phyloP scores from a whole-genome alignment of 2,888 invertebrate genomes.

The Himalopsyche japonica region DNA sequence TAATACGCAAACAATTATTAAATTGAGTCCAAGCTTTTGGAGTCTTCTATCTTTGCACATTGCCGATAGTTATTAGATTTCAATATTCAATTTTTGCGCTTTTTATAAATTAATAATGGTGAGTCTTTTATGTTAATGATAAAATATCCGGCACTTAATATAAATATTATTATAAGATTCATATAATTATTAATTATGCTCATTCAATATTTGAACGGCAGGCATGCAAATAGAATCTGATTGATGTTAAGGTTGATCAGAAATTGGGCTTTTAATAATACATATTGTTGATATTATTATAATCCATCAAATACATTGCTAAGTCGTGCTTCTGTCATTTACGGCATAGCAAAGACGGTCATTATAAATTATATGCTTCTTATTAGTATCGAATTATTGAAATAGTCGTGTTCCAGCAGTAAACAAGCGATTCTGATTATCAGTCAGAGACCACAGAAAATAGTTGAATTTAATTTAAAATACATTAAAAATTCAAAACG shows the following conservation, averaged over 20 bases:
- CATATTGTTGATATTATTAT: not conserved
- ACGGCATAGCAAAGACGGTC: not conserved
- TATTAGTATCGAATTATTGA: not conserved
- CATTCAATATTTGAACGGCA: not conserved
- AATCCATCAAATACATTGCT: not conserved
- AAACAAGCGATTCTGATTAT: not conserved
- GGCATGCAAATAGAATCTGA: not conserved
- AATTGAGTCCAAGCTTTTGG: no score
- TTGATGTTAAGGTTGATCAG: not conserved
- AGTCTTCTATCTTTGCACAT: no score
- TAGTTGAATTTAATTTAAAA: no score
- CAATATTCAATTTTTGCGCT: no score
- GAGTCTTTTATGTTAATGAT: no score
- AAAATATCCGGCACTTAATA: no score
- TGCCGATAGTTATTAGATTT: no score
- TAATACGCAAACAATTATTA: no score
- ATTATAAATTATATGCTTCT: not conserved
- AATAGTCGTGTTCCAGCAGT: not conserved
- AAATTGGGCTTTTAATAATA: slow-evolving; percentile 2
- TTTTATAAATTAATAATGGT: no score
- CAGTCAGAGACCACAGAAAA: no score
- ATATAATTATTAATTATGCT: not conserved
- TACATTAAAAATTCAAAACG: no score
- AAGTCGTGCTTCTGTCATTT: slow-evolving; percentile 8
- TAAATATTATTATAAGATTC: not conserved